Evolutionary conservation across 1,140 invertebrate genomes (phyloP), one percentile per base, ranked within the genome.

Genomic region (Pogonomyrmex californicus): DNA sequence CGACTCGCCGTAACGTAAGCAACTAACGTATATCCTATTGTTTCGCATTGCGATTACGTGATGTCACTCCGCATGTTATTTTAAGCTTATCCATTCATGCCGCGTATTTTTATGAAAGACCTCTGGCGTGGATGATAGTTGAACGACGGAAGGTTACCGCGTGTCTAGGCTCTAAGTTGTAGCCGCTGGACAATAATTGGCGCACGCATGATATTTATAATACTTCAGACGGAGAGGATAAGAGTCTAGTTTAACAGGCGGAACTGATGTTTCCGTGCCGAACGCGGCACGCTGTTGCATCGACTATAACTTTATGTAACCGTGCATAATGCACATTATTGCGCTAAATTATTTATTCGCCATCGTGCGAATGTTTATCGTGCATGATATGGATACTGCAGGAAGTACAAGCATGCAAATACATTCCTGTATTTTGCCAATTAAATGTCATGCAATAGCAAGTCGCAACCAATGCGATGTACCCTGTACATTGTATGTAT

Each of bases 181-280:
- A 36, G 54, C 54, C 56, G 75, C 54, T 78, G 62, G 44, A 62
- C 44, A 83, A 75, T 75, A 83, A 83, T 70, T 75, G 44, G 79
- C 54, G 68, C 41, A 47, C 56, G 44, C 79, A 54, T 30, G 79
- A 83, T 73, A 83, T 83, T 63, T 83, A 70, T 83, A 83, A 83
- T 83, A 70, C 79, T 60, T 62, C 54, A 73, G 54, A 83, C 60
- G 68, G 17, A 17, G 54, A 83, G 68, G 79, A 75, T 83, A 75
- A 83, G 68, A 62, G 68, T 79, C 77, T 47, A 79, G 77, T 73
- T 73, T 83, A 75, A 83, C 54, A 73, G 68, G 79, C 79, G 79
- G 79, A 83, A 83, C 79, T 75, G 79, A 83, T 83, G 79, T 60
- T 83, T 83, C 79, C 71, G 71, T 38, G 71, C 51, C 79, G 51